Conservation (phyloP, 1,140 invertebrate genomes). For the Nasonia longicornis region DNA sequence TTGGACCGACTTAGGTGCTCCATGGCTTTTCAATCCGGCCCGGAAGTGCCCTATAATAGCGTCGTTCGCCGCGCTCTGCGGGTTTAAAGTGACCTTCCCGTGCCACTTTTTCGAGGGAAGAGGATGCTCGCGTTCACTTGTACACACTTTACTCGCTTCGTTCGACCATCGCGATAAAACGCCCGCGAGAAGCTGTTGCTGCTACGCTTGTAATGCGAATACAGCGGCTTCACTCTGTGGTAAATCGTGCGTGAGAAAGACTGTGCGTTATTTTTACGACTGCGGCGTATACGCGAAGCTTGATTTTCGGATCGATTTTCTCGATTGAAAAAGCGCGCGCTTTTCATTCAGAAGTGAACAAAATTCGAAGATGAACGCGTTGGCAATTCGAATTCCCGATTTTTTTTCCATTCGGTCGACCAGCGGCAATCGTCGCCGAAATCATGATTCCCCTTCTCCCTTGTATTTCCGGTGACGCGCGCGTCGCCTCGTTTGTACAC, state of each 20-base stretch:
- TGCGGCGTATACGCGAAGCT: too few species aligned
- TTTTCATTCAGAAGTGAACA: too few species aligned
- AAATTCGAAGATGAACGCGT: too few species aligned
- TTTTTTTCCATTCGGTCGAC: neutral
- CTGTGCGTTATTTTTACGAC: too few species aligned
- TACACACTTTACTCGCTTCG: neutral
- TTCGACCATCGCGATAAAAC: neutral
- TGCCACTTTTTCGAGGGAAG: neutral
- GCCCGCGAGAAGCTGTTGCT: neutral
- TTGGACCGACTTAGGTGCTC: too few species aligned
- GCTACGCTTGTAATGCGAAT: neutral
- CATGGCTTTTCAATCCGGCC: neutral
- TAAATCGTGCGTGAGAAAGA: too few species aligned
- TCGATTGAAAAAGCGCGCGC: too few species aligned
- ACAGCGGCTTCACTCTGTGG: too few species aligned
- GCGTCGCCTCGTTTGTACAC: slow-evolving; percentile 16
- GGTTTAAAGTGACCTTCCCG: neutral
- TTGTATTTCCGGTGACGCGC: neutral
- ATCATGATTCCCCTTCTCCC: neutral
- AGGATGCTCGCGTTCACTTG: neutral
- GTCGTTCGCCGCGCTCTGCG: neutral
- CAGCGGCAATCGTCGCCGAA: neutral
- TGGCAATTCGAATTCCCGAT: too few species aligned
- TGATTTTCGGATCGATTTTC: too few species aligned
- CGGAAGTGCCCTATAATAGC: neutral